Evolutionary conservation across 2,888 invertebrate genomes (phyloP).

Genomic region (Fabriciana adippe): DNA sequence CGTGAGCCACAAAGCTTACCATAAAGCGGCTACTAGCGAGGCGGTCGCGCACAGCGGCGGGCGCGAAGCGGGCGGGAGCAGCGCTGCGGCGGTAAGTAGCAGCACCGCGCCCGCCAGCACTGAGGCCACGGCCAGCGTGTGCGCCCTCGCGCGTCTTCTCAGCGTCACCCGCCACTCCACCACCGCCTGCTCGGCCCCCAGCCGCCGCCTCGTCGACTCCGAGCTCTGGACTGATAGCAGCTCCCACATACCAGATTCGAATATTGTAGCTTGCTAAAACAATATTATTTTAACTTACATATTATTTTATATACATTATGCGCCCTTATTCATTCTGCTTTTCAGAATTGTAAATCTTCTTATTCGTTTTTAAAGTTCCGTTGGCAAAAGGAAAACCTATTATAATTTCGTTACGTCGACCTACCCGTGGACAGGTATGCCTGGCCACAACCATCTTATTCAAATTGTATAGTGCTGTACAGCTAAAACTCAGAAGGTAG

Average conservation of each 20-base stretch:
- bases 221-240: constrained; percentile 47
- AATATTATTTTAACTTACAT: background rate
- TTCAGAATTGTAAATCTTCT: too few relatives aligned
- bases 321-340: too few relatives aligned
- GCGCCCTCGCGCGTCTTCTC: constrained; percentile 58
- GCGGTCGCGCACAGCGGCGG: constrained; percentile 63
- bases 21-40: constrained; percentile 58
- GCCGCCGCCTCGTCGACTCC: constrained; percentile 42
- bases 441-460: too few relatives aligned
- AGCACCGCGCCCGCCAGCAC: constrained; percentile 50
- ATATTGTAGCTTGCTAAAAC: constrained; percentile 44
- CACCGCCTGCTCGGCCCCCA: constrained; percentile 41
- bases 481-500: too few relatives aligned
- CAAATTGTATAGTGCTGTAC: too few relatives aligned
- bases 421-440: too few relatives aligned
- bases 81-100: constrained; percentile 53
- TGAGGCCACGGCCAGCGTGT: constrained; percentile 49
- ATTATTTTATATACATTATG: background rate
- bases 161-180: constrained; percentile 52
- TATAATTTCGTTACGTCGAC: too few relatives aligned
- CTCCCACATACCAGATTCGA: constrained; percentile 65
- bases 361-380: too few relatives aligned
- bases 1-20: constrained; percentile 46
- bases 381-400: too few relatives aligned
- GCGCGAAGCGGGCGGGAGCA: constrained; percentile 54